These are phyloP conservation scores for Caenorhabditis remanei DNA, from an alignment of 1,140 invertebrate species.

Conservation along the genomic window DNA sequence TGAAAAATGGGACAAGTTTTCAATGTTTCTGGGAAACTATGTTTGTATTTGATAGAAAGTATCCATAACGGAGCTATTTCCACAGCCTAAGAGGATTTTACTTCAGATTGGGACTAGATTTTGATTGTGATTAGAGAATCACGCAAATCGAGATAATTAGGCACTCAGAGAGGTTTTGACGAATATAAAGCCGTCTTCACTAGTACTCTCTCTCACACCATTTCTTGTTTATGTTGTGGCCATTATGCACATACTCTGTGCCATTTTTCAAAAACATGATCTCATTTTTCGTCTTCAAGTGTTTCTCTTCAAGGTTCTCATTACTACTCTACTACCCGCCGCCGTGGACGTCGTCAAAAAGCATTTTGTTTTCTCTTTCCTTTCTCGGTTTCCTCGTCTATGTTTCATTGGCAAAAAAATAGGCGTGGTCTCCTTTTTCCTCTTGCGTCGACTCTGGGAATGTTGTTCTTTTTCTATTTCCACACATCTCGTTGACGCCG, in stretches of 20 bases:
- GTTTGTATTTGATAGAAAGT: too few relatives aligned
- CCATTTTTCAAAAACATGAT: constrained; percentile 13
- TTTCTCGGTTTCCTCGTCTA: constrained; percentile 11
- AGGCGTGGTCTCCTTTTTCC: constrained; percentile 34
- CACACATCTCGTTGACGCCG: constrained; percentile 33
- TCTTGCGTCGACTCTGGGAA: constrained; percentile 34
- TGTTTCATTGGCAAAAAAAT: constrained; percentile 27
- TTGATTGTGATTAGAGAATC: too few relatives aligned
- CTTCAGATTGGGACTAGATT: too few relatives aligned
- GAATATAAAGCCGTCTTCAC: too few relatives aligned
- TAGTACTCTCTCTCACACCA: too few relatives aligned
- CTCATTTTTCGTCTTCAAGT: constrained; percentile 45
- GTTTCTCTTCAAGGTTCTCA: constrained; percentile 44
- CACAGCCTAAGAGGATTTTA: too few relatives aligned
- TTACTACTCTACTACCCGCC: constrained; percentile 2
- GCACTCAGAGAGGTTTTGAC: too few relatives aligned
- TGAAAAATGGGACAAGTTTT: background rate
- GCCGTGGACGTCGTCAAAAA: constrained; percentile 1
- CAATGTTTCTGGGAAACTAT: background rate
- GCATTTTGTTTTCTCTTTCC: constrained; percentile 17
- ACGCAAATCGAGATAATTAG: too few relatives aligned
- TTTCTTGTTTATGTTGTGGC: too few relatives aligned
- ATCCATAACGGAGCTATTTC: too few relatives aligned
- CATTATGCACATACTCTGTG: too few relatives aligned
- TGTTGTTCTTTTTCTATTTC: constrained; percentile 46